Percentiles rank a stretch among this genome's conserved stretches.
These are phyloP conservation scores for Ctenopoma kingsleyae DNA, from an alignment of 2,797 vertebrate genomes.

Conservation along the genomic window DNA sequence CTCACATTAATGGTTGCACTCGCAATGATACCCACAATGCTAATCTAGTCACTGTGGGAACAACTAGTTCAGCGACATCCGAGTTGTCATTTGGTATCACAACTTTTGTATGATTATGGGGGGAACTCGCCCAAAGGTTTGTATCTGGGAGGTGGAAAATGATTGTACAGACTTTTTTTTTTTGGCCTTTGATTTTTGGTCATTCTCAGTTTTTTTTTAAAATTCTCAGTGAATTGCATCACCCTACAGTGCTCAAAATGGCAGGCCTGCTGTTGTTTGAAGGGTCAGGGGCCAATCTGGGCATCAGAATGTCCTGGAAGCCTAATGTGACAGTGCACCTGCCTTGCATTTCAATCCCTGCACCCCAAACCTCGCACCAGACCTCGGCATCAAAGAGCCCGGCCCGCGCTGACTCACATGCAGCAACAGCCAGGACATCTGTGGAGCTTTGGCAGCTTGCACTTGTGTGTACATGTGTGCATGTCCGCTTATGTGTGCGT, in stretches of 20 bases:
- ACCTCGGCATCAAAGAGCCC: slow-evolving; percentile 69
- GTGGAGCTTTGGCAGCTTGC: slow-evolving; percentile 72
- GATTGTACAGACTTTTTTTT: slow-evolving; percentile 4
- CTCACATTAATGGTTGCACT: slow-evolving; percentile 23
- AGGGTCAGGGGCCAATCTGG: slow-evolving; percentile 64
- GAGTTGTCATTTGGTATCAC: slow-evolving; percentile 45
- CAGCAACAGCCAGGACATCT: slow-evolving; percentile 81
- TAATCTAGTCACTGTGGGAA: slow-evolving; percentile 80
- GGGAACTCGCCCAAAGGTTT: slow-evolving; percentile 37
- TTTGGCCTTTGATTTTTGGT: slow-evolving; percentile 5
- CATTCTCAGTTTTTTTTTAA: slow-evolving; percentile 5
- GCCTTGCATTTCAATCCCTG: slow-evolving; percentile 64
- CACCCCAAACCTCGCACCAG: slow-evolving; percentile 65
- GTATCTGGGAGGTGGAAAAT: neutral
- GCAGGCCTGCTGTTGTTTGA: slow-evolving; percentile 50
- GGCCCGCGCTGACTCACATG: slow-evolving; percentile 70
- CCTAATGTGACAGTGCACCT: slow-evolving; percentile 69
- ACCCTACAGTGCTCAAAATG: slow-evolving; percentile 6
- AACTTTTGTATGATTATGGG: slow-evolving; percentile 7
- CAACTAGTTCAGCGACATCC: slow-evolving; percentile 39
- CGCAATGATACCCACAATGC: slow-evolving; percentile 45
- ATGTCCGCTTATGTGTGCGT: slow-evolving; percentile 7
- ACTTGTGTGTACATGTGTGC: neutral
- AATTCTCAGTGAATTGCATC: slow-evolving; percentile 10
- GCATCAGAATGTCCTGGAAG: slow-evolving; percentile 61